Conservation (phyloP, 2,888 invertebrate species). For the Piscicola geometra region DNA sequence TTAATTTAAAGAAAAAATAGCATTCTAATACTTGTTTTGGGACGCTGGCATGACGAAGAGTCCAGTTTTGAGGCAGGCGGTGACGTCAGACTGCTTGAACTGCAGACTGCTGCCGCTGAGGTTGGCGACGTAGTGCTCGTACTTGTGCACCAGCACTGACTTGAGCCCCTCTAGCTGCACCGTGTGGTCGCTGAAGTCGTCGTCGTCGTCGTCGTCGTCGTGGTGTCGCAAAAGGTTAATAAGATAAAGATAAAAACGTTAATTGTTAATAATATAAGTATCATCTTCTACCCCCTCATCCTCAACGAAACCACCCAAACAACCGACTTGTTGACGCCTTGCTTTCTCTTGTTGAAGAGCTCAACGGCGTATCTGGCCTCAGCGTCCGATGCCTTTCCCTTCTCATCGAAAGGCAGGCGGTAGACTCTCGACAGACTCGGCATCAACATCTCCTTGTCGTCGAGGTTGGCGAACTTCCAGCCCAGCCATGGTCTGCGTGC, state of each 20-base stretch:
- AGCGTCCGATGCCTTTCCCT: slow-evolving; percentile 42
- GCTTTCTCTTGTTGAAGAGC: slow-evolving; percentile 49
- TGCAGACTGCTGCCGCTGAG: background rate
- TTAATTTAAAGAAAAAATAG: background rate
- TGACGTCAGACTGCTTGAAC: slow-evolving; percentile 11
- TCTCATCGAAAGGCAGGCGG: slow-evolving; percentile 47
- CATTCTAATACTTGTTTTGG: background rate
- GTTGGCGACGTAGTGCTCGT: slow-evolving; percentile 8
- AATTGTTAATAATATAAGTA: too few relatives aligned
- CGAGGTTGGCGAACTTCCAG: slow-evolving; percentile 46
- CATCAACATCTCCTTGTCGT: slow-evolving; percentile 49
- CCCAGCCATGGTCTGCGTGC: slow-evolving; percentile 51
- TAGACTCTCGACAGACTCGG: slow-evolving; percentile 55
- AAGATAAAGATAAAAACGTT: background rate
- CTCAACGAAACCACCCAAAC: too few relatives aligned
- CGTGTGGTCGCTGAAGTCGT: slow-evolving; percentile 21
- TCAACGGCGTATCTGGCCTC: slow-evolving; percentile 48
- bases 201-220: too few relatives aligned
- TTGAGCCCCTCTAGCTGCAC: background rate
- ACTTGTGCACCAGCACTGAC: background rate
- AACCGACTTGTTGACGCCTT: slow-evolving; percentile 51
- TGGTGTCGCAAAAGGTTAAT: background rate
- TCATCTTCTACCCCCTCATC: too few relatives aligned
- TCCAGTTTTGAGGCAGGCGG: slow-evolving; percentile 12
- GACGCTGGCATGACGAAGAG: background rate